Evolutionary conservation across 37 sponge, comb jelly and placozoan genomes (phyloP), one percentile per base, ranked within the genome.

Genomic region (Amphimedon queenslandica): DNA sequence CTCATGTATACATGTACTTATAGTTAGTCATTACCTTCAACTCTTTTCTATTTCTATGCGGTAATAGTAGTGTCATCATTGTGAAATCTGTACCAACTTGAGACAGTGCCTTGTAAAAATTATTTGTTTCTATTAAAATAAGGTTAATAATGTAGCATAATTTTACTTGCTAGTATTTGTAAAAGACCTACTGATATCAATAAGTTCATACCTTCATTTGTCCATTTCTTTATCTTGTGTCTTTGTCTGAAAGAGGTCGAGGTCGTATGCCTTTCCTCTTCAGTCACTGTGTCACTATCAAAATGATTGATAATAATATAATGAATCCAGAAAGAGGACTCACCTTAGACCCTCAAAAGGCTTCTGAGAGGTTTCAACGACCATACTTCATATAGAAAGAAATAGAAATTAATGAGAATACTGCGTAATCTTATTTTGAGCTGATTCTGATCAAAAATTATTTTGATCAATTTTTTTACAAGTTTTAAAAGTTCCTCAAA

Each of bases 51-150:
- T 78, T 55, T 67, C 91, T 81, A 4, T 68, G 75, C 1, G 83
- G 83, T 23, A 90, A 18, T 13, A 81, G 69, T 11, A 85, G 61
- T 11, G 87, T 85, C 91, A 90, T 90, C 83, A 90, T 79, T 30
- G 87, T 90, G 76, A 90, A 90, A 40, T 90, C 91, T 21, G 91
- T 90, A 6, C 91, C 91, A 39, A 86, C 88, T 60, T 90, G 88
- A 74, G 83, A 72, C 29, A 90, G 79, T 11, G 91, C 83, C 25
- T 64, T 70, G 67, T 82, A 90, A 74, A 90, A 90, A 21, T 34
- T 10, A 20, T 42, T 56, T 20, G 91, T 90, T 55, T 90, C 91
- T 90, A 58, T 2, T 67, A 37, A 72, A 18, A 75, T 40, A 29
- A 25, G 8, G 51, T 47, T 13, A 47, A 47, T 18, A 47, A n/a